phyloP scores from a whole-genome alignment of 35 echinoderm and acorn worm genomes.

The Anneissia japonica region DNA sequence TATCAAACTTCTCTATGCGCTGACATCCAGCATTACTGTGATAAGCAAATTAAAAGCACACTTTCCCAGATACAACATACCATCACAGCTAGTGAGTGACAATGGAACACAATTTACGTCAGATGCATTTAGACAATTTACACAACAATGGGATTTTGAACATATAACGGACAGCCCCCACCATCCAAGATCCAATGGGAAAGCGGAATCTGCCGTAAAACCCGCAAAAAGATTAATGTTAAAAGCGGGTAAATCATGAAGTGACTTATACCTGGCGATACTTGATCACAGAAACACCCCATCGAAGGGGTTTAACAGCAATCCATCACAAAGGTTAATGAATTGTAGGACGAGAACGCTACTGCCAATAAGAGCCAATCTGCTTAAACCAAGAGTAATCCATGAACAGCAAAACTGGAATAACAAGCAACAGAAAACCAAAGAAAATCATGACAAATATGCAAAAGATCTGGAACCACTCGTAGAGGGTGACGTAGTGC shows the following conservation, averaged over 20 bases:
- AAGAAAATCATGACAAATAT: neutral
- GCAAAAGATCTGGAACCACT: neutral
- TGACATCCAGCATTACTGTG: neutral
- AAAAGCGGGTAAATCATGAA: neutral
- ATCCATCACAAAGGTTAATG: slow-evolving; percentile 15
- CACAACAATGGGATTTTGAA: slow-evolving; percentile 1
- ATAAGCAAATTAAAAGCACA: too few species aligned
- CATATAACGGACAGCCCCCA: neutral
- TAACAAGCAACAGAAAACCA: neutral
- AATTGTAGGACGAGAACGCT: slow-evolving; percentile 19
- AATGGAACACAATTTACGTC: too few species aligned
- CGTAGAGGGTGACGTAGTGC: neutral
- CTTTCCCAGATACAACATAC: too few species aligned
- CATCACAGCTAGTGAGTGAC: too few species aligned
- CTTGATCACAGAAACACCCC: slow-evolving; percentile 23
- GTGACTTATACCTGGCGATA: neutral
- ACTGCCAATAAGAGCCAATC: neutral
- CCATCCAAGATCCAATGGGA: neutral
- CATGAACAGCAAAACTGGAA: neutral
- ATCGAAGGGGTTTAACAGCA: neutral
- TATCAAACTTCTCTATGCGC: too few species aligned
- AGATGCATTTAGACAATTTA: neutral
- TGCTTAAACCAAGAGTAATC: neutral
- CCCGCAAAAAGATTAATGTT: neutral
- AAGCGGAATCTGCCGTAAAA: slow-evolving; percentile 3